Evolutionary conservation across 2,888 invertebrate species (phyloP), one percentile per base, ranked within the genome.

Genomic region (Synanthedon tipuliformis): DNA sequence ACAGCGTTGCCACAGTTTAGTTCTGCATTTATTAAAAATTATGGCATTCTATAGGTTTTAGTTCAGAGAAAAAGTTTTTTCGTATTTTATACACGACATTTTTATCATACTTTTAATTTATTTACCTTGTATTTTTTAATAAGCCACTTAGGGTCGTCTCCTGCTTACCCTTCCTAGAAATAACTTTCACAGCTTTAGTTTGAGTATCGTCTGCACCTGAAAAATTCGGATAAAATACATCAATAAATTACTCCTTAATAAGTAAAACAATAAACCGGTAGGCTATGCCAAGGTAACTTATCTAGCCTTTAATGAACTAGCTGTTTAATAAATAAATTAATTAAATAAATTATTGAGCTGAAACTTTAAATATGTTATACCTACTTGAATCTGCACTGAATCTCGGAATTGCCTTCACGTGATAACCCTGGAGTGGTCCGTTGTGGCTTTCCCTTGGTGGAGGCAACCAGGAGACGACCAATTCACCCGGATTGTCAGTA

Each of bases 81-180:
- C 2, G 18, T 18, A 18, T 18, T 18, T 18, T 18, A 18, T 18
- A 3, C 18, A 3, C 18, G 18, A 18, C 3, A 18, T 18, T 18
- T 18, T 18, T 18, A 18, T 18, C 18, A 18, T 18, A 18, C 1
- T 41, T 41, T 41, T 41, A 11, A 4, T 16, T 18, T 41, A 45
- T 10, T 57, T 56, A 83, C 86, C 85, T 78, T 57, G 78, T 88
- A 73, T 82, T 90, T 81, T 84, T 91, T 75, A 78, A 86, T 75
- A 89, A 89, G 81, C 86, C 84, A 54, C 71, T 78, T 0, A 88
- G 60, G 3, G 68, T 63, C 0, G 85, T 82, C 41, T 87, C 87
- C 56, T 86, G 83, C 62, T 85, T 85, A 0, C 81, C 83, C 58
- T 77, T 81, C 48, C 78, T 74, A 16, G 81, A 68, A 45, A 77